Conservation (phyloP, 2,888 invertebrate species). For the Drosophila merina region DNA sequence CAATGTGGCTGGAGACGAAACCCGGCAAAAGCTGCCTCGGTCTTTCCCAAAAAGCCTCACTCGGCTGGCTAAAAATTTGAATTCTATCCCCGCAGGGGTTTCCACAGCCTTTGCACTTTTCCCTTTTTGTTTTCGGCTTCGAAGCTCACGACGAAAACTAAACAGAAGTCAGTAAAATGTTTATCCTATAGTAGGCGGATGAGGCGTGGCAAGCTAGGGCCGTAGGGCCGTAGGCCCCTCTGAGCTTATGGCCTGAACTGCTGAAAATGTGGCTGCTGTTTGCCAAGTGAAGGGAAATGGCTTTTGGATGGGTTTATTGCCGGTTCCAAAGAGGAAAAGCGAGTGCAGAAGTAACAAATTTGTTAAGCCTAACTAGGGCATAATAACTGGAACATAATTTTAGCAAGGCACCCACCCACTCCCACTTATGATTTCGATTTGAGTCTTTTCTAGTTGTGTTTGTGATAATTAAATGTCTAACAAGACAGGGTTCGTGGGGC, state of each 20-base stretch:
- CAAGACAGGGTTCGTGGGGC: too few species aligned
- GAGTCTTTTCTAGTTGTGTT: neutral
- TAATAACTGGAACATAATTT: constrained; percentile 38
- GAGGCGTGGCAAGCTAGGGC: constrained; percentile 21
- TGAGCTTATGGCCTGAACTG: constrained; percentile 31
- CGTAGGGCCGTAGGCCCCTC: constrained; percentile 21
- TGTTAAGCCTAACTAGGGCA: constrained; percentile 38
- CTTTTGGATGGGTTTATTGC: constrained; percentile 39
- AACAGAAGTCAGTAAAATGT: constrained; percentile 39
- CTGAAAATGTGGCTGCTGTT: constrained; percentile 14
- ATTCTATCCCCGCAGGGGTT: neutral
- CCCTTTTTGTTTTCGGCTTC: neutral
- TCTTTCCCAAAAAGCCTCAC: constrained; percentile 17
- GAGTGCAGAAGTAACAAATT: constrained; percentile 22
- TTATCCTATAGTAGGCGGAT: constrained; percentile 17
- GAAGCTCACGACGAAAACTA: constrained; percentile 32
- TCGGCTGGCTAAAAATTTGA: constrained; percentile 11
- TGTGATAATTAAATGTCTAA: neutral
- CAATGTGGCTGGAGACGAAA: constrained; percentile 2
- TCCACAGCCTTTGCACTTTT: neutral
- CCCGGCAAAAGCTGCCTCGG: constrained; percentile 13
- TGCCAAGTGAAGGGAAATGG: constrained; percentile 39
- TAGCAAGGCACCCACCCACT: neutral
- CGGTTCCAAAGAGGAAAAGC: neutral
- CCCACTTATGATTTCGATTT: neutral